Base-by-base conservation (phyloP, 2,888 invertebrate genomes). In the Eugnorisma glareosa region DNA sequence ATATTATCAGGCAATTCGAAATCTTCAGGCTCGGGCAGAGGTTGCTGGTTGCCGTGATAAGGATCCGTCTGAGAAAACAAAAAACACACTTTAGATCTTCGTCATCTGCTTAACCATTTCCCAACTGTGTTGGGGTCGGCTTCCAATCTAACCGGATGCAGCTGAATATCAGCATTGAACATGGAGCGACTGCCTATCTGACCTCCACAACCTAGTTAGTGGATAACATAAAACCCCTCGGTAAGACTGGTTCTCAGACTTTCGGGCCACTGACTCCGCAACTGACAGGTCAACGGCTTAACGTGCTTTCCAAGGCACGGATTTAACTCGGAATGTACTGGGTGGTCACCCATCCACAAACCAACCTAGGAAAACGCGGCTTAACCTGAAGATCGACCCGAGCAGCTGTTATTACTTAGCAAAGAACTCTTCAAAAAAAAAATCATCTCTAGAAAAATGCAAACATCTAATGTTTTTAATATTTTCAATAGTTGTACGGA, bases 1-100 rank as follows among this genome's bases (percentile, higher is more conserved):
- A 99, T 96, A 93, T 99, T 98, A 63, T 99, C 99, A 0, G 99
- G 99, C 80, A 99, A 94, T 90, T 99, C 99, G 93, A 99, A 97
- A 69, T 98, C 97, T 93, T 99, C 99, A 0, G 99, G 98, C 91
- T 99, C 98, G 0, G 98, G 98, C 21, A 98, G 97, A 66, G 98
- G 98, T 87, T 98, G 97, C 82, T 98, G 97, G 73, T 98, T 97
- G 59, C 98, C 98, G 91, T 99, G 98, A 91, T 98, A 98, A 1
- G 98, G 98, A 97, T 99, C 98, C 71, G 97, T 95, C 97, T 67
- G 18, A 10, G 13, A 66, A 66, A 64, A 64, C n/a, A 40, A 40
- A 40, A 8, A 40, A 4, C 35, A 61, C 5, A 61, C 10, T 61
- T 61, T 21, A 61, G 0, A 5, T 28, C 7, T 13, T 28, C 28